Evolutionary conservation across 2,113 vertebrate genomes (phyloP), one percentile per base, ranked within the genome.

Genomic region (Phaethornis superciliosus): DNA sequence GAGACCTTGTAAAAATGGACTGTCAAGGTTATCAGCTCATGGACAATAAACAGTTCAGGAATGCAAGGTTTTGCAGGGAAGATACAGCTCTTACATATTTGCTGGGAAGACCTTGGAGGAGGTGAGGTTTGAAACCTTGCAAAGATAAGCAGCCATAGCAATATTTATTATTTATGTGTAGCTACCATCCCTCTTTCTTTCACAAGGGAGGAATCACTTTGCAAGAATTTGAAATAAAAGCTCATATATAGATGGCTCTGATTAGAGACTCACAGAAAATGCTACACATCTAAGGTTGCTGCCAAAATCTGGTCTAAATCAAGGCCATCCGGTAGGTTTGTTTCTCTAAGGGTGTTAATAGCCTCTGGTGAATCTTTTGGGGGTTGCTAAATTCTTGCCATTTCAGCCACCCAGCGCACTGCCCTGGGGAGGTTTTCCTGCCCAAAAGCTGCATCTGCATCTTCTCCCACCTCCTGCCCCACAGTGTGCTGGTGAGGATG

Each of bases 91-190:
- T 67, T 7, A 89, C 84, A 37, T 83, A 64, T 93, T 78, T 52
- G 15, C 74, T 91, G 81, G 60, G 37, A 77, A 87, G 79, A 65
- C 89, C 91, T 89, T 94, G 85, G 58, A 91, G 90, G 90, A 94
- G 83, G 65, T 84, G 70, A 37, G 58, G 55, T 63, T 95, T 89
- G 82, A 63, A 93, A 65, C 54, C 84, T 94, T 94, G 65, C 71
- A 64, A 78, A 89, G 76, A 94, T 87, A 71, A 95, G 83, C 55
- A 88, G 42, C n/a, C 65, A 62, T 22, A 28, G 62, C 80, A 89
- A 58, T 89, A 88, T 89, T 96, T 97, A 71, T 91, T 96, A 62
- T 94, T 93, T 87, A 74, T 47, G 19, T 90, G 68, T 85, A 74
- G 65, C 71, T 89, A 49, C 46, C 76, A 85, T 65, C 27, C 51